These are phyloP conservation scores for Potamarius usumacintae DNA, from an alignment of 2,113 vertebrate genomes.

Conservation along the genomic window DNA sequence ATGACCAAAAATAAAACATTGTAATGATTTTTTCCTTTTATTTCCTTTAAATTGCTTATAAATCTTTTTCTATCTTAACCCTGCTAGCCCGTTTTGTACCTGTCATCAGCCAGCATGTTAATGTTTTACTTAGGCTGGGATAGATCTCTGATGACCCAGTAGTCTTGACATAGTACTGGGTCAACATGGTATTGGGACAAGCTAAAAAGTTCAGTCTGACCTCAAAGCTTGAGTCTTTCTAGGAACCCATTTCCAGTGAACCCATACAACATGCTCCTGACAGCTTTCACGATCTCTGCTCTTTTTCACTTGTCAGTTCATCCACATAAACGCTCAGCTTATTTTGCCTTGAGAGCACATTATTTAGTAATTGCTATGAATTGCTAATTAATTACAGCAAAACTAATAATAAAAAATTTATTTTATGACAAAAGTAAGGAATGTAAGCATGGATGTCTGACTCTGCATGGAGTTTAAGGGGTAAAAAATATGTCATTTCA, in stretches of 20 bases:
- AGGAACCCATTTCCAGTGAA: not conserved
- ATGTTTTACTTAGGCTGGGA: not conserved
- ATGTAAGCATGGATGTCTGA: not conserved
- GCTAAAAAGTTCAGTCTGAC: not conserved
- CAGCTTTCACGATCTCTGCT: not conserved
- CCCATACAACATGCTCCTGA: not conserved
- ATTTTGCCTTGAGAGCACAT: not conserved
- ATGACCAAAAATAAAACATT: not conserved
- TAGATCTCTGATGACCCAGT: not conserved
- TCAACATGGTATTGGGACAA: not conserved
- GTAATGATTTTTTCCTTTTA: not conserved
- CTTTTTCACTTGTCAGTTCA: not conserved
- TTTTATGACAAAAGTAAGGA: not conserved
- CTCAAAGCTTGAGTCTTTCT: constrained; percentile 14
- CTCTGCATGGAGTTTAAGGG: not conserved
- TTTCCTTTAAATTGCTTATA: not conserved
- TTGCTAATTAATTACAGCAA: not conserved
- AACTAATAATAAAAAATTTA: not conserved
- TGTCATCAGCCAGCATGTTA: not conserved
- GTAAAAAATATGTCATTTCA: not conserved
- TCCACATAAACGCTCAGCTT: not conserved
- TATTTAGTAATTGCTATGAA: not conserved
- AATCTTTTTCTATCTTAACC: constrained; percentile 7
- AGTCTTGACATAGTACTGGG: not conserved
- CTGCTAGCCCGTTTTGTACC: not conserved